Evolutionary conservation across 2,113 vertebrate species (phyloP), one percentile per base, ranked within the genome.

Genomic region (Onychostoma macrolepis): DNA sequence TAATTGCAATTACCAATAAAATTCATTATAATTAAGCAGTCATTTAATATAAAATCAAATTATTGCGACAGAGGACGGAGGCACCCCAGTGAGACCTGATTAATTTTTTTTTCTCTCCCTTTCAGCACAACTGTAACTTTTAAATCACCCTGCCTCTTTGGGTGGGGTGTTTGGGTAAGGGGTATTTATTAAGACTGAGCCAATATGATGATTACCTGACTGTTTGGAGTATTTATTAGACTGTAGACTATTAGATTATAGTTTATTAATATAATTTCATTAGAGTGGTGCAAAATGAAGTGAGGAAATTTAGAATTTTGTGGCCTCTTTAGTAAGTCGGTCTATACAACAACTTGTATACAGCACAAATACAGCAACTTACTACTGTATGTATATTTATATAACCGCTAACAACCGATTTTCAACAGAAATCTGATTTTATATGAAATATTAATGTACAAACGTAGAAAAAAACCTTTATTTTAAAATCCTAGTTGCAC

Each of bases 21-120:
- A 93, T 91, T 93, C 92, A 94, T 95, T 92, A 92, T 95, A 95
- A 96, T 95, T 93, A 95, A 95, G 92, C 92, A 95, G 92, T 95
- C 93, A 95, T 94, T 94, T 94, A 94, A 94, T 93, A 92, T 92
- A 89, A 95, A 95, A 94, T 94, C 88, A 93, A 94, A 95, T 95
- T 92, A 94, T 94, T 92, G 90, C 89, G 90, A 90, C 91, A 87
- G 92, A 86, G 89, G 91, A 91, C 89, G 83, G 90, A 91, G 89
- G 92, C 85, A 80, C 67, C 88, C 95, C 89, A 81, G 2, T 76
- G 93, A 92, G 95, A 93, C 90, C 88, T 86, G 94, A 94, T 94
- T 93, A 90, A 93, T 95, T 94, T 94, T 91, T 93, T 79, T 91
- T 92, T 90, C 90, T 92, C 92, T 86, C 90, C 93, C 93, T 92